Evolutionary conservation across 2,888 invertebrate species (phyloP), one percentile per base, ranked within the genome.

Genomic region (Gari tellinella): DNA sequence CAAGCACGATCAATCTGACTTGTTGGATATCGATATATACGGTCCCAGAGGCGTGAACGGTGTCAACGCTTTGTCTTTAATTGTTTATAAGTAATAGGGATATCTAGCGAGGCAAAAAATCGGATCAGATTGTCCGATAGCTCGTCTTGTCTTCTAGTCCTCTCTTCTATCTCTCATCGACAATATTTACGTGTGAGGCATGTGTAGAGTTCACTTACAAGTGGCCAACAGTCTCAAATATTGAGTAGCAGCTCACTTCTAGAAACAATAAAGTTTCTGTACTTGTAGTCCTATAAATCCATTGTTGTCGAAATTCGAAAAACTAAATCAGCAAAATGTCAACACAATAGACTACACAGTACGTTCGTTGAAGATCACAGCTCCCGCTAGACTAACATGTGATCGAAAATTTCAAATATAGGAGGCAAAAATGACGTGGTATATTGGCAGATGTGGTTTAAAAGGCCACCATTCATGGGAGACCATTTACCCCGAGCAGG

Each of bases 21-120:
- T 73, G 73, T 73, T 73, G 73, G 58, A 23, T 51, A 62, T 52
- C 37, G 19, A 56, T 49, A 45, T 31, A 23, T 52, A 53, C 17
- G 10, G n/a, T 51, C 51, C 51, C 25, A 0, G 15, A 51, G 31
- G 37, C 49, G 41, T 21, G 12, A 48, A 12, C 31, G 17, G 43
- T 63, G 63, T 53, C 37, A 15, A 21, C n/a, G 43, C 17, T 17
- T 37, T 38, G 12, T 52, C 43, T 55, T 26, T 63, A 53, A 63
- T 63, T 63, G 63, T 63, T 45, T 63, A 38, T 63, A 63, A 46
- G 63, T 63, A 63, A 63, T 63, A 26, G 17, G 21, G 48, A 52
- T 45, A 12, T 26, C 7, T 25, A 14, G 15, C 21, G 53, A 53
- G 10, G 46, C 63, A 53, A 19, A 15, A 41, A 53, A 63, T 63